These are phyloP conservation scores for Neodiprion pinetum DNA, from an alignment of 1,140 invertebrate species.

Conservation along the genomic window DNA sequence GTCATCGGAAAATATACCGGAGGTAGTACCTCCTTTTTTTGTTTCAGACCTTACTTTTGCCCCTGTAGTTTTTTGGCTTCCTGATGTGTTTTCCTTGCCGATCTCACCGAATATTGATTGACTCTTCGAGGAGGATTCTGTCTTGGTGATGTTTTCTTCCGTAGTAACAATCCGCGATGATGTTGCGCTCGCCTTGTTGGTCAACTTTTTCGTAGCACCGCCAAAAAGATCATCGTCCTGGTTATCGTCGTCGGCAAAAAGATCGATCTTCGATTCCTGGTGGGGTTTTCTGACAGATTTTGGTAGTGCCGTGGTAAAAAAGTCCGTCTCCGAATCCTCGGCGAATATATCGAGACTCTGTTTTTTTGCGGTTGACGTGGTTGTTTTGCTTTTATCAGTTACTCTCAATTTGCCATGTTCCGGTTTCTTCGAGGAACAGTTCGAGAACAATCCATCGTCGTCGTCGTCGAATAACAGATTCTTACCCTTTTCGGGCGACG, in stretches of 20 bases:
- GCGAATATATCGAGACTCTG: conserved; percentile 40
- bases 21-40: neutral
- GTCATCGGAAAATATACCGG: conserved; percentile 1
- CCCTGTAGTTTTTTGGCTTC: conserved; percentile 19
- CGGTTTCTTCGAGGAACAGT: conserved; percentile 26
- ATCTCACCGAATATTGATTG: conserved; percentile 35
- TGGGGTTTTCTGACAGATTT: conserved; percentile 44
- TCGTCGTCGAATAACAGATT: conserved; percentile 37
- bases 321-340: conserved; percentile 44
- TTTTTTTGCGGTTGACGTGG: conserved; percentile 22
- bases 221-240: conserved; percentile 33
- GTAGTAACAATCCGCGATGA: conserved; percentile 17
- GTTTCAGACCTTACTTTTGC: neutral
- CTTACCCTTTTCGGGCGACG: conserved; percentile 54
- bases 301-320: conserved; percentile 46
- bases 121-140: conserved; percentile 23
- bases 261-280: conserved; percentile 39
- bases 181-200: conserved; percentile 1
- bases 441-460: conserved; percentile 53
- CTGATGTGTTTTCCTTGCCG: conserved; percentile 34
- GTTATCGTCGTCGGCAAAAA: conserved; percentile 44
- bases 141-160: conserved; percentile 8
- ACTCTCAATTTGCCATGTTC: conserved; percentile 17
- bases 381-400: conserved; percentile 21
- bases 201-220: conserved; percentile 8